A percentile compares a stretch with the other conserved stretches of the same genome.
Evolutionary conservation across 2,797 vertebrate genomes (phyloP).

Genomic region (Fratercula arctica): DNA sequence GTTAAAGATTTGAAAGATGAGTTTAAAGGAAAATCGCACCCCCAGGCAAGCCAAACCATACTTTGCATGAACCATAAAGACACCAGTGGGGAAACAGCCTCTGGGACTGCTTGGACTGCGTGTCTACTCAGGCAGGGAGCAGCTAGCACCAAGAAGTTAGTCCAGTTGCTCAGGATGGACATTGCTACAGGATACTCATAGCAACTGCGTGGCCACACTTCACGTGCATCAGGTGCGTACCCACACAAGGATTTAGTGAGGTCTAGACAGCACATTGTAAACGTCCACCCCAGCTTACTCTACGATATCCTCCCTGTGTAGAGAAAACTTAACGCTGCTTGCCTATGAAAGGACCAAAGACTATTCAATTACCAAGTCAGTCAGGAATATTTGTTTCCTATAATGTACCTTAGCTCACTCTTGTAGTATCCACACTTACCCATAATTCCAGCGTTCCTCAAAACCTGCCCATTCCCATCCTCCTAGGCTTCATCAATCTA

Average conservation of each 20-base stretch:
- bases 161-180: neutral
- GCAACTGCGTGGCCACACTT: neutral
- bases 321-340: neutral
- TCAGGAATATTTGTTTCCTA: neutral
- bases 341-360: neutral
- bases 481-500: neutral
- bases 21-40: neutral
- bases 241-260: neutral
- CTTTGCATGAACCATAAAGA: neutral
- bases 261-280: neutral
- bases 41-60: neutral
- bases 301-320: neutral
- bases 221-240: accelerated
- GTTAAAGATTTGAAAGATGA: neutral
- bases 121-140: neutral
- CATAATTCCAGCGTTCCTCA: neutral
- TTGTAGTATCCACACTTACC: neutral
- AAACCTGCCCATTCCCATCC: neutral
- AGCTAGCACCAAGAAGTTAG: neutral
- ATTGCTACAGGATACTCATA: neutral
- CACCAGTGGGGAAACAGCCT: neutral
- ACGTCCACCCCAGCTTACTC: neutral
- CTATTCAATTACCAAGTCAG: neutral
- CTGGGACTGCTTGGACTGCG: neutral
- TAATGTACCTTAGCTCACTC: neutral